Evolutionary conservation across 1,140 invertebrate genomes (phyloP), one percentile per base, ranked within the genome.

Genomic region (Pachypeltis micranthus): DNA sequence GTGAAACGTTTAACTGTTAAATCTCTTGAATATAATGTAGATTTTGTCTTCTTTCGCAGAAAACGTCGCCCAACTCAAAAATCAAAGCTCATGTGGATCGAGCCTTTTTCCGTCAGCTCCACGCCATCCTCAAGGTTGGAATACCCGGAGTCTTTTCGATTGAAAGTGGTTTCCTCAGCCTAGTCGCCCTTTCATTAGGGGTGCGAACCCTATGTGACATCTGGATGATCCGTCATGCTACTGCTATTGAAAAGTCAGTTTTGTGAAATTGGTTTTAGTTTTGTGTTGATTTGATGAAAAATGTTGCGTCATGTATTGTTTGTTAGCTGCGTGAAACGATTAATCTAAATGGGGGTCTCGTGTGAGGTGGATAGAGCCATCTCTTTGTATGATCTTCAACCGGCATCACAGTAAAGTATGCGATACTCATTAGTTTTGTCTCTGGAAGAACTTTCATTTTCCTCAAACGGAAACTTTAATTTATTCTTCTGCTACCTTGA

Each of bases 221-320:
- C 55, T 98, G 93, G 93, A 86, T 98, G 78, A 98, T 99, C 67
- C 86, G 91, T 69, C 91, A 91, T 75, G 86, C 87, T 16, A 98
- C 95, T 1, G 79, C 89, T 61, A 87, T 98, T 69, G 95, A 98
- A 81, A 91, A 87, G 89, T 91, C 75, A 74, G 74, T 39, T 39
- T 16, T 7, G 7, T 39, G 31, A 39, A 39, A 39, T 39, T 73
- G 16, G 16, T 39, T 39, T 39, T 39, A 10, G 31, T 39, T 39
- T 39, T 39, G 31, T 10, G 31, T 7, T 16, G 16, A 39, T 7
- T 16, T 39, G 31, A 7, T 39, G 31, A 39, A 39, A 39, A 39
- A 39, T 39, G n/a, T n/a, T n/a, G n/a, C n/a, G n/a, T n/a, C n/a
- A n/a, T n/a, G n/a, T n/a, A n/a, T n/a, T n/a, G n/a, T n/a, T n/a